Percentiles rank a stretch among this genome's conserved stretches.
Conservation (phyloP, 2,797 vertebrate genomes). For the Protonibea diacanthus region DNA sequence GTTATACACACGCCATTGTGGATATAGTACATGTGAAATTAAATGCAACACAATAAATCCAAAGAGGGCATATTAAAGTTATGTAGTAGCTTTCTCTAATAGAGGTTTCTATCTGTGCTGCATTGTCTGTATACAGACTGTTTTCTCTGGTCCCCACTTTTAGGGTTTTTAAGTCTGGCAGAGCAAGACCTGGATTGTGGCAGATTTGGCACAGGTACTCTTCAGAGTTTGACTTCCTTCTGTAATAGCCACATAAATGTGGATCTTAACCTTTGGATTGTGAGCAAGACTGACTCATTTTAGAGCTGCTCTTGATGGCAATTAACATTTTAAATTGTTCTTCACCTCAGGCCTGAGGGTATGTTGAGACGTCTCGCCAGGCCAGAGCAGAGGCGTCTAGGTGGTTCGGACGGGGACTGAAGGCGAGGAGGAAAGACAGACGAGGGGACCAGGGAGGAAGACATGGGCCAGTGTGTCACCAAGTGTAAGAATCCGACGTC, state of each 20-base stretch:
- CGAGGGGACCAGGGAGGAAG: slow-evolving; percentile 75
- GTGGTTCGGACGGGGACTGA: slow-evolving; percentile 87
- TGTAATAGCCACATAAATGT: neutral
- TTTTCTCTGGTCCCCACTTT: slow-evolving; percentile 30
- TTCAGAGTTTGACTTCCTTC: neutral
- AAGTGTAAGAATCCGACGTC: slow-evolving; percentile 99
- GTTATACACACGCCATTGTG: neutral
- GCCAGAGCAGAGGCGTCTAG: slow-evolving; percentile 86
- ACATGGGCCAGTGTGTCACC: slow-evolving; percentile 99
- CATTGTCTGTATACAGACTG: slow-evolving; percentile 6
- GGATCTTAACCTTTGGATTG: slow-evolving; percentile 27
- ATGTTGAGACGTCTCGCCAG: slow-evolving; percentile 90
- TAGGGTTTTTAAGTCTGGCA: slow-evolving; percentile 50
- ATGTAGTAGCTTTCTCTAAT: neutral
- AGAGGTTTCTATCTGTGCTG: slow-evolving; percentile 22
- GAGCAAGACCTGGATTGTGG: slow-evolving; percentile 45
- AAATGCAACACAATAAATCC: neutral
- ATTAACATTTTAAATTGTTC: slow-evolving; percentile 26
- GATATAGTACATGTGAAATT: neutral
- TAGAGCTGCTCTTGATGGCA: neutral
- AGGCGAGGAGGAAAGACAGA: slow-evolving; percentile 77
- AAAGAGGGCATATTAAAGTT: neutral
- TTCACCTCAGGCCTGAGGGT: slow-evolving; percentile 85
- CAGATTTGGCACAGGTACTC: slow-evolving; percentile 65
- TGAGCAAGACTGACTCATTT: slow-evolving; percentile 6